phyloP scores from a whole-genome alignment of 2,797 vertebrate species.

The Triplophysa yarkandensis region DNA sequence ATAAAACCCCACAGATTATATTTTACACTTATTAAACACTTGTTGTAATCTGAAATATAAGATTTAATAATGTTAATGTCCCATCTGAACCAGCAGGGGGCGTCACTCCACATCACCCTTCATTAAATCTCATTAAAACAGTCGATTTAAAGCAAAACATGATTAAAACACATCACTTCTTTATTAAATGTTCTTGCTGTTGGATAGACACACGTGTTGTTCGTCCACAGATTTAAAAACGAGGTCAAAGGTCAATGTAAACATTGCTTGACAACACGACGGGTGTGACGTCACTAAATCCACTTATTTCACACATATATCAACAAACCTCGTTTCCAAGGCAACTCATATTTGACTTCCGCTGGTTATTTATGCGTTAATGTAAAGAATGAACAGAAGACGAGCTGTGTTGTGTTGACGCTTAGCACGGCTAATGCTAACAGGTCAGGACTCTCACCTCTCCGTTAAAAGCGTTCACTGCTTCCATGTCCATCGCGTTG shows the following conservation, averaged over 20 bases:
- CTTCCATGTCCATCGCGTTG: slow-evolving; percentile 70
- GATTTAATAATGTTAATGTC: too few relatives aligned
- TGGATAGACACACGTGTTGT: not conserved
- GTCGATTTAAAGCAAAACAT: not conserved
- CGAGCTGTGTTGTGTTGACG: not conserved
- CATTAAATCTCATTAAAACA: not conserved
- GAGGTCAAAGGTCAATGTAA: not conserved
- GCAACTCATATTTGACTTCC: too few relatives aligned
- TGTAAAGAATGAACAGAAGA: not conserved
- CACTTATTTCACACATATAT: not conserved
- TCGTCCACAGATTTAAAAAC: not conserved
- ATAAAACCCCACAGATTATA: too few relatives aligned
- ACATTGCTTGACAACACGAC: not conserved
- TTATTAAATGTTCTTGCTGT: not conserved
- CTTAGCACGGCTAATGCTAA: slow-evolving; percentile 4
- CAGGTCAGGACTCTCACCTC: slow-evolving; percentile 70
- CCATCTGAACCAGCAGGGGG: not conserved
- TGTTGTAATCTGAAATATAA: too few relatives aligned
- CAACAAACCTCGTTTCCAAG: not conserved
- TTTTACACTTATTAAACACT: too few relatives aligned
- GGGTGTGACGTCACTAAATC: slow-evolving; percentile 15
- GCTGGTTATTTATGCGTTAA: too few relatives aligned
- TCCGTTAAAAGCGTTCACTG: slow-evolving; percentile 80
- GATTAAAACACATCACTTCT: not conserved
- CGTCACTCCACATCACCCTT: not conserved